Evolutionary conservation across 2,797 vertebrate species (phyloP).

Genomic region (Sebastes melanostomus): DNA sequence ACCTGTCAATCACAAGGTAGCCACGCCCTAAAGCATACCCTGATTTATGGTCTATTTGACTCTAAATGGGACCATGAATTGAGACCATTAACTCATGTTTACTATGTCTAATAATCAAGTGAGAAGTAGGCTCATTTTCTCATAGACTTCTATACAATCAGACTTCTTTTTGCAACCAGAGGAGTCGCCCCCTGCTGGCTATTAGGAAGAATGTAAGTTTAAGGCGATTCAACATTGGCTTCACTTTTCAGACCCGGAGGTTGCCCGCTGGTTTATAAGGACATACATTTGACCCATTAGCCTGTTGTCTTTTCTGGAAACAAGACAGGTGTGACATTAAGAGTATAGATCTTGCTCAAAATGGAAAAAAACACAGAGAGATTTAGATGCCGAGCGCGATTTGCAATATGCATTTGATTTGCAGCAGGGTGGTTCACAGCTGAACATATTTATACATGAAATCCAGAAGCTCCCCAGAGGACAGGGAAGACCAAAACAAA

Average conservation of each 20-base stretch:
- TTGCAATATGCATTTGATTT: not conserved
- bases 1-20: too few relatives aligned
- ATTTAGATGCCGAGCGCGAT: not conserved
- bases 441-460: not conserved
- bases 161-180: too few relatives aligned
- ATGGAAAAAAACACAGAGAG: not conserved
- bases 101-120: too few relatives aligned
- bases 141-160: too few relatives aligned
- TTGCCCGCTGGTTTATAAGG: not conserved
- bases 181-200: too few relatives aligned
- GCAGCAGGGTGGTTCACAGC: not conserved
- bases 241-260: too few relatives aligned
- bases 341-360: not conserved
- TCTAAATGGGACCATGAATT: too few relatives aligned
- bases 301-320: not conserved
- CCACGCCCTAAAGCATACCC: too few relatives aligned
- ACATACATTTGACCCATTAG: not conserved
- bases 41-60: too few relatives aligned
- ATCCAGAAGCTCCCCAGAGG: not conserved
- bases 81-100: too few relatives aligned
- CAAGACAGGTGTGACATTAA: not conserved
- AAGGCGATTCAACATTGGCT: accelerated
- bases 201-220: too few relatives aligned
- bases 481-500: not conserved
- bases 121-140: too few relatives aligned